Conservation (phyloP, 2,797 vertebrate species). For the Halcyon chelicuti region DNA sequence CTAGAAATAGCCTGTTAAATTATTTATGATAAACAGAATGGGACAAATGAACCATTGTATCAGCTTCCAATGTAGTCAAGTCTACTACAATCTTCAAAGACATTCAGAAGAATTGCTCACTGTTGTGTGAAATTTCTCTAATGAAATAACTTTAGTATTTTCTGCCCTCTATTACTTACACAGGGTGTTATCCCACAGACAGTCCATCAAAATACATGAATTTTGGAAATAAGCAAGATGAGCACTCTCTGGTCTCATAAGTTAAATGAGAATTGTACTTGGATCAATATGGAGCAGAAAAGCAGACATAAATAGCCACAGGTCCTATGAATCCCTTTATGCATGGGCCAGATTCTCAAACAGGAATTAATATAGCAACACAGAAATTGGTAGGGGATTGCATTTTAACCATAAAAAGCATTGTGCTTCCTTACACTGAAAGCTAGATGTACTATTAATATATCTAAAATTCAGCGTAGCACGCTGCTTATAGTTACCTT, state of each 20-base stretch:
- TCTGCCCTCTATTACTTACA: background rate
- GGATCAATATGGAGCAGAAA: background rate
- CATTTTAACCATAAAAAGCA: background rate
- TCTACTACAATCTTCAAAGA: background rate
- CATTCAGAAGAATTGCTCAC: background rate
- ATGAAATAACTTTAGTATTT: background rate
- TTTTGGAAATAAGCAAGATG: background rate
- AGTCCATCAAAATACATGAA: background rate
- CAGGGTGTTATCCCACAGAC: background rate
- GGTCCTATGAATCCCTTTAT: background rate
- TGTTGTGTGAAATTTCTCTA: constrained; percentile 12
- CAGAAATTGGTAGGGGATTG: background rate
- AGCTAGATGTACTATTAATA: background rate
- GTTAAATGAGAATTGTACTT: background rate
- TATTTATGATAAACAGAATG: background rate
- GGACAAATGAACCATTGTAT: constrained; percentile 44
- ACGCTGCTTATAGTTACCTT: background rate
- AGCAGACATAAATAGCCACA: background rate
- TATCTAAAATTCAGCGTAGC: background rate
- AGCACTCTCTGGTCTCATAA: background rate
- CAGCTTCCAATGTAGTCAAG: background rate
- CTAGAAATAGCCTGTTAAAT: background rate
- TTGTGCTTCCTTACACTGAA: background rate
- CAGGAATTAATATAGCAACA: background rate
- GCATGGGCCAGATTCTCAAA: background rate